Evolutionary conservation across 2,113 vertebrate genomes (phyloP), one percentile per base, ranked within the genome.

Genomic region (Paramormyrops kingsleyae): DNA sequence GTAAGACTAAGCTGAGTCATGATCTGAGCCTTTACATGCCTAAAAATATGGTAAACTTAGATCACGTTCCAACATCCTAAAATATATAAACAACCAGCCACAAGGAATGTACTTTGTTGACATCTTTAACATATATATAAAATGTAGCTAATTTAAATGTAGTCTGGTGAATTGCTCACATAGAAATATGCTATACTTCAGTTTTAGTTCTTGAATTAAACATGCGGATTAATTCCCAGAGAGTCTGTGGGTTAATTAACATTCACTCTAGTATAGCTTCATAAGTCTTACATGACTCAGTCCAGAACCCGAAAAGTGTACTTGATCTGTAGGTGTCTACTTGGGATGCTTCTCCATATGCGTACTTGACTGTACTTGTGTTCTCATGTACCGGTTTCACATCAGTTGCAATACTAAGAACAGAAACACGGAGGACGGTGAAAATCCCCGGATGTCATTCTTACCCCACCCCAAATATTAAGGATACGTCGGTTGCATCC

Each of bases 1-100:
- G 98, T 99, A 94, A 97, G 91, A 39, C 19, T 77, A 42, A 42
- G 12, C 70, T 47, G 52, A 31, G 15, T 62, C 19, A 12, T 59
- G 19, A 19, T 44, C 35, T 62, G 35, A 62, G 19, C 19, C 35
- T 12, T 5, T n/a, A 35, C 31, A 62, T 59, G 13, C 19, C 17
- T 88, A 84, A 84, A 77, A 77, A 39, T 19, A 19, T 42, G 42
- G 31, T 4, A 77, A 39, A 39, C 35, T 74, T 35, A 74, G 70
- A 74, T 74, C 70, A 77, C 2, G 70, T 77, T 39, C 70, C 70
- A 39, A 77, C 70, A 39, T 35, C 27, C 70, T 77, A 17, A 19
- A 35, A 77, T 77, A 39, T 39, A 85, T 9, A 12, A 19, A 49
- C 42, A 49, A 47, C 46, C 44, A 42, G 46, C 19, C 21, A 47